phyloP scores from a whole-genome alignment of 2,797 vertebrate genomes.

The Nasua narica region DNA sequence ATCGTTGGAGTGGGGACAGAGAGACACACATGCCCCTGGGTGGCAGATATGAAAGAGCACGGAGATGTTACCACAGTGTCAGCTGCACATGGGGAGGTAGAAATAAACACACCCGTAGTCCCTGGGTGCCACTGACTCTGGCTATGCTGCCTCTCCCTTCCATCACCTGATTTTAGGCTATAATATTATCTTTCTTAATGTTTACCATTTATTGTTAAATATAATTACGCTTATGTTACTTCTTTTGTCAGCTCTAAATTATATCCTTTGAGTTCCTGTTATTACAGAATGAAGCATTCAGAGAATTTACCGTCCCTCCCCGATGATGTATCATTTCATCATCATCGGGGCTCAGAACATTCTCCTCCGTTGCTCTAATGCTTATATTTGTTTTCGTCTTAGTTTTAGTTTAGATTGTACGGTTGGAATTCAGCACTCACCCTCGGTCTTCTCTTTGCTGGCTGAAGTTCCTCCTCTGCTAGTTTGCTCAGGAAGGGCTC shows the following conservation, averaged over 20 bases:
- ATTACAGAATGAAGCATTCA: not conserved
- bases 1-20: not conserved
- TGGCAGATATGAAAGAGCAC: not conserved
- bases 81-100: not conserved
- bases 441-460: not conserved
- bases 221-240: conserved; percentile 16
- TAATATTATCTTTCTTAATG: not conserved
- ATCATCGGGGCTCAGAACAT: not conserved
- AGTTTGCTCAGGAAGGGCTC: conserved; percentile 43
- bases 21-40: not conserved
- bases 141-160: not conserved
- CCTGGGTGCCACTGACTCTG: not conserved
- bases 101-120: not conserved
- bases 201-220: not conserved
- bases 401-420: not conserved
- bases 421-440: not conserved
- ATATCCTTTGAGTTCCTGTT: not conserved
- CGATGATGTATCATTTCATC: not conserved
- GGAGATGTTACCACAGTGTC: not conserved
- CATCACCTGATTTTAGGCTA: not conserved
- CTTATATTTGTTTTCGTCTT: not conserved
- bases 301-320: not conserved
- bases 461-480: conserved; percentile 6
- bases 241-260: conserved; percentile 26
- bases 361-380: not conserved